Conservation (phyloP, 1,140 invertebrate species). For the Leguminivora glycinivorella region DNA sequence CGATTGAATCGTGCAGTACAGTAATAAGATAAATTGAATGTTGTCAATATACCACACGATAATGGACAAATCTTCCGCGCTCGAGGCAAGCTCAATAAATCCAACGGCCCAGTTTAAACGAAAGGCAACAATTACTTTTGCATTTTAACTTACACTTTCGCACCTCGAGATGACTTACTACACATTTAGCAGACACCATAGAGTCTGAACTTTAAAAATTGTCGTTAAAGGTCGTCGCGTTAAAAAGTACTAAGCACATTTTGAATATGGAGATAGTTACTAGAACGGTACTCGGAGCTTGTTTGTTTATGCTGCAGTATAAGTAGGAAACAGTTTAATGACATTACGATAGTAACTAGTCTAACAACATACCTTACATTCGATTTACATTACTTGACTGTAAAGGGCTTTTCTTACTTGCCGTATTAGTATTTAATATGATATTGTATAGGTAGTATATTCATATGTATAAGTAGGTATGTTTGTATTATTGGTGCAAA, state of each 20-base stretch:
- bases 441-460: no score
- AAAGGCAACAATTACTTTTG: constrained; percentile 12
- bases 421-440: no score
- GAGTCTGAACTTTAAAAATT: neutral
- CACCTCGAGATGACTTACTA: neutral
- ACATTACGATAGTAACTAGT: neutral
- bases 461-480: no score
- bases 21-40: neutral
- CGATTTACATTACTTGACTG: no score
- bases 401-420: no score
- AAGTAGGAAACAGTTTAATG: neutral
- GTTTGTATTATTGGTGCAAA: no score
- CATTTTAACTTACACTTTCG: constrained; percentile 15
- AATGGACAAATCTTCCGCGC: constrained; percentile 14
- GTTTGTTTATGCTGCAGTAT: neutral
- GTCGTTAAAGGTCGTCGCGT: neutral
- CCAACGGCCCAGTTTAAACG: constrained; percentile 12
- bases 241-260: constrained; percentile 3
- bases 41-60: neutral
- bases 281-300: neutral
- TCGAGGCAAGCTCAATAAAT: neutral
- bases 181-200: neutral
- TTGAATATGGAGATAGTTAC: neutral
- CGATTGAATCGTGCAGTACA: neutral
- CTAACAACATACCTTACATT: neutral